phyloP scores from a whole-genome alignment of 2,113 vertebrate species.

The Mesoclemmys tuberculata region DNA sequence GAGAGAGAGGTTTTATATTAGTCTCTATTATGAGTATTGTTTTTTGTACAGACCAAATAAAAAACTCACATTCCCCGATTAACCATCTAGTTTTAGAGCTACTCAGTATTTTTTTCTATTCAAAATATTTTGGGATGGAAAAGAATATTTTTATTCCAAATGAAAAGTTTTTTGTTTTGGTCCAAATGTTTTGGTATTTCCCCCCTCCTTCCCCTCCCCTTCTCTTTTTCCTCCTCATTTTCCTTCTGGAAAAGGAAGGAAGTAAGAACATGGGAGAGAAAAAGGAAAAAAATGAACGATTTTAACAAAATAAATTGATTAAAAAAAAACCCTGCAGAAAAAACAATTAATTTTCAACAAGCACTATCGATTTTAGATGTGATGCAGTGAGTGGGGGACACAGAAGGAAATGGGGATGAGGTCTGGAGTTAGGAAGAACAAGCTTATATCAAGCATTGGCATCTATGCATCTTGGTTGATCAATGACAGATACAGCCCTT shows the following conservation, averaged over 20 bases:
- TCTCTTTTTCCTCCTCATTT: not conserved
- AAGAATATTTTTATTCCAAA: not conserved
- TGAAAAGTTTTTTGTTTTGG: not conserved
- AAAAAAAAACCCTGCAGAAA: not conserved
- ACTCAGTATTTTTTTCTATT: not conserved
- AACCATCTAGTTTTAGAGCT: not conserved
- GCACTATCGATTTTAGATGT: not conserved
- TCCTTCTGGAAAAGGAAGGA: not conserved
- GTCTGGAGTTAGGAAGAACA: not conserved
- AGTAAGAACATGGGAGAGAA: not conserved
- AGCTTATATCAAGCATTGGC: not conserved
- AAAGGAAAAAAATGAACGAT: not conserved
- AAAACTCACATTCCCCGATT: not conserved
- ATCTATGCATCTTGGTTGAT: not conserved
- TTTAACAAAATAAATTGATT: not conserved
- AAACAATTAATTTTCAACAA: not conserved
- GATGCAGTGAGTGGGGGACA: not conserved
- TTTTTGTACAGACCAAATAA: not conserved
- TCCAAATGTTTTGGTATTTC: not conserved
- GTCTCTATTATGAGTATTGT: not conserved
- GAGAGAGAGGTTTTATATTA: not conserved
- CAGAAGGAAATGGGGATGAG: not conserved
- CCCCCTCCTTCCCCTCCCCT: too few species aligned
- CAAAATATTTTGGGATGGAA: not conserved
- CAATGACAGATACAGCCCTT: not conserved